Evolutionary conservation across 92 coral and sea anemone species (phyloP).

Genomic region (Palythoa grandiflora): DNA sequence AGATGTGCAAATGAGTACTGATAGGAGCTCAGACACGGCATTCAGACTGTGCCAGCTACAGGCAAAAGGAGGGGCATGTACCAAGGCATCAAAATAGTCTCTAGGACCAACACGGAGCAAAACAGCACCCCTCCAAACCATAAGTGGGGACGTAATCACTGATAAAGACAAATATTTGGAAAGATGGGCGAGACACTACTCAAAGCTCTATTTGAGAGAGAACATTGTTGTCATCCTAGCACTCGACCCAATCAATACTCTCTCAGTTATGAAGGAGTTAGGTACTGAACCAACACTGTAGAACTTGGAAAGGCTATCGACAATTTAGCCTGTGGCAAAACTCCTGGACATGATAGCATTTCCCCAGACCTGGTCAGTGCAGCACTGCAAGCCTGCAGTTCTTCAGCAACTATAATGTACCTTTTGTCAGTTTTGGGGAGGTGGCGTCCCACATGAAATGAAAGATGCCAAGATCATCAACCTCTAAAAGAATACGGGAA

Average conservation of each 20-base stretch:
- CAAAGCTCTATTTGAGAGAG: not conserved
- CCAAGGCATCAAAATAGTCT: not conserved
- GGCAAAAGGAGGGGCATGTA: no score
- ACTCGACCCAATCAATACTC: not conserved
- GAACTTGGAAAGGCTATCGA: not conserved
- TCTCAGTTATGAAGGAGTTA: not conserved
- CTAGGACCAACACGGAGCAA: not conserved
- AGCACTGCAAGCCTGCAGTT: not conserved
- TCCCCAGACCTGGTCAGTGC: not conserved
- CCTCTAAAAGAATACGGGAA: not conserved
- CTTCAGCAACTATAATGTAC: not conserved
- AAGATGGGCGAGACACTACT: not conserved
- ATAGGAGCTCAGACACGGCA: no score
- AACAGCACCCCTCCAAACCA: not conserved
- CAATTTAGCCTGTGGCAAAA: not conserved
- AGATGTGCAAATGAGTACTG: no score
- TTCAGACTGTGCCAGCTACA: no score
- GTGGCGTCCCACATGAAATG: not conserved
- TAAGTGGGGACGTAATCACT: not conserved
- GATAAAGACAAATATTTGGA: not conserved
- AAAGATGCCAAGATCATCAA: not conserved
- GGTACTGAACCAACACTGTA: not conserved
- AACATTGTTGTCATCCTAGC: not conserved
- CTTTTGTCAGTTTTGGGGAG: not conserved
- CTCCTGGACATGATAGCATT: not conserved